Conservation (phyloP, 1,140 invertebrate species). For the Drosophila sp. region DNA sequence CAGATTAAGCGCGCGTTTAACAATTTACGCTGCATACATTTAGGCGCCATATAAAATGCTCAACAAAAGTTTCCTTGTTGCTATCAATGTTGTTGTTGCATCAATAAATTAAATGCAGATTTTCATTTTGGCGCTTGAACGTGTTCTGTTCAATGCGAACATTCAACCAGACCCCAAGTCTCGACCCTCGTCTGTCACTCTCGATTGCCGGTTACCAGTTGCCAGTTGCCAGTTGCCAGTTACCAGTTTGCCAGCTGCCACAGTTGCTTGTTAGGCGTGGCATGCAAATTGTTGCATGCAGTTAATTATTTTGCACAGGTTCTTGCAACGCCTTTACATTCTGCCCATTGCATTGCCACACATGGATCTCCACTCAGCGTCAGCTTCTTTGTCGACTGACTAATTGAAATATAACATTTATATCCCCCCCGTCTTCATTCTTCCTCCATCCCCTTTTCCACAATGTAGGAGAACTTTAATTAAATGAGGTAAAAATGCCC, state of each 20-base stretch:
- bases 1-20: slow-evolving; percentile 81
- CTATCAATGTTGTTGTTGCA: slow-evolving; percentile 59
- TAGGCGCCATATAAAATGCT: slow-evolving; percentile 68
- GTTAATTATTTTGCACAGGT: slow-evolving; percentile 81
- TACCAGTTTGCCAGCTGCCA: slow-evolving; percentile 19
- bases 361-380: slow-evolving; percentile 21
- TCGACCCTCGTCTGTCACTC: slow-evolving; percentile 47
- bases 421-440: slow-evolving; percentile 1
- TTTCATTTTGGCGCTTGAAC: slow-evolving; percentile 67
- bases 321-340: slow-evolving; percentile 53
- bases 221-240: not conserved
- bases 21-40: slow-evolving; percentile 82
- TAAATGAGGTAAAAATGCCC: slow-evolving; percentile 65
- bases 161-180: not conserved
- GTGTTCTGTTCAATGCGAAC: slow-evolving; percentile 64
- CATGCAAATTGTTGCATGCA: slow-evolving; percentile 80
- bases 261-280: slow-evolving; percentile 68
- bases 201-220: slow-evolving; percentile 34
- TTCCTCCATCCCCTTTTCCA: no score
- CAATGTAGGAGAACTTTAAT: slow-evolving; percentile 45
- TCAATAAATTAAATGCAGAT: slow-evolving; percentile 83
- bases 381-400: slow-evolving; percentile 45
- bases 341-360: slow-evolving; percentile 17
- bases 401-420: slow-evolving; percentile 79
- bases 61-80: slow-evolving; percentile 50